phyloP scores from a whole-genome alignment of 1,140 invertebrate species.

The Drosophila lowei region DNA sequence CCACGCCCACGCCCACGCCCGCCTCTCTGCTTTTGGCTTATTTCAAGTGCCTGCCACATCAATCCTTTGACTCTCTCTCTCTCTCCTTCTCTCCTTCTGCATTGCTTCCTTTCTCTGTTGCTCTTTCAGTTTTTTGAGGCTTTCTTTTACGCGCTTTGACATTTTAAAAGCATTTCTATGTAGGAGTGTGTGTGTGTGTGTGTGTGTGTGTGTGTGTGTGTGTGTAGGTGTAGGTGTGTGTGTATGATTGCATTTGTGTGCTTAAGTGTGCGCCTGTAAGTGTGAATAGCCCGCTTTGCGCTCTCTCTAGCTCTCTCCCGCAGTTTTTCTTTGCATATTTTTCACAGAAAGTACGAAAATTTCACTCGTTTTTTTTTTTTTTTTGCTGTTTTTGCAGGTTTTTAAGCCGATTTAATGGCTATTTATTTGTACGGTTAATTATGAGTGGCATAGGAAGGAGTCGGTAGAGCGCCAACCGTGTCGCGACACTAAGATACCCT shows the following conservation, averaged over 20 bases:
- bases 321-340: constrained; percentile 29
- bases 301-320: background rate
- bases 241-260: constrained; percentile 45
- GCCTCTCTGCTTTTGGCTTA: constrained; percentile 27
- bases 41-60: constrained; percentile 66
- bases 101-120: constrained; percentile 1
- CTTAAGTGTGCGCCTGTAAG: constrained; percentile 22
- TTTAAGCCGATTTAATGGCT: constrained; percentile 71
- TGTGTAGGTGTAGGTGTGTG: too few relatives aligned
- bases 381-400: constrained; percentile 57
- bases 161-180: constrained; percentile 82
- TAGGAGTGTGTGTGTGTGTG: constrained; percentile 11
- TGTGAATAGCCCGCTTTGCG: constrained; percentile 52
- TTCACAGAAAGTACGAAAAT: constrained; percentile 18
- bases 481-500: too few relatives aligned
- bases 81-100: background rate
- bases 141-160: constrained; percentile 76
- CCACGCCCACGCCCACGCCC: too few relatives aligned
- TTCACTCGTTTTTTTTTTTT: constrained; percentile 38
- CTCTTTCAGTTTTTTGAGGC: constrained; percentile 14
- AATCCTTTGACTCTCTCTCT: constrained; percentile 62
- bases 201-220: constrained; percentile 1
- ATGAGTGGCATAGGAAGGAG: constrained; percentile 2
- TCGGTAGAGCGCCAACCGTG: too few relatives aligned
- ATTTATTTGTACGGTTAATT: constrained; percentile 71